Evolutionary conservation across 2,888 invertebrate genomes (phyloP).

Genomic region (Dioctria linearis): DNA sequence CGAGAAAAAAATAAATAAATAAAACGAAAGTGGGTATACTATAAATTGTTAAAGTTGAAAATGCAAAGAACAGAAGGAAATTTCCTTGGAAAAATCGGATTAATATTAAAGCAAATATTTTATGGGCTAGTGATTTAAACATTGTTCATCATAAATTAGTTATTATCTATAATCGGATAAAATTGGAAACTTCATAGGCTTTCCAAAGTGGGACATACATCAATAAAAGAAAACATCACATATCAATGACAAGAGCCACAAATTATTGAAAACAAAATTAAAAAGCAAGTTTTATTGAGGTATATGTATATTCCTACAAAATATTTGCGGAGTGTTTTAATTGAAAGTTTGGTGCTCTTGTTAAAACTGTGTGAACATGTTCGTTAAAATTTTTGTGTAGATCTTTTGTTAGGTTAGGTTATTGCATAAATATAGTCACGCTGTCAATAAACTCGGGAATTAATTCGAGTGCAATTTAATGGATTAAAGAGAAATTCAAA

Average conservation of each 20-base stretch:
- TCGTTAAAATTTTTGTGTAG: conserved; percentile 10
- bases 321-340: conserved; percentile 13
- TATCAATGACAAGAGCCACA: conserved; percentile 24
- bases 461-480: conserved; percentile 23
- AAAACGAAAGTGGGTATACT: too few relatives aligned
- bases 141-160: not conserved
- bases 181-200: conserved; percentile 20
- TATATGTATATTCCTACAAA: not conserved
- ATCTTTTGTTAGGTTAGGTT: conserved; percentile 52
- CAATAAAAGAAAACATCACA: conserved; percentile 52
- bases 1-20: too few relatives aligned
- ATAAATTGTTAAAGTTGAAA: too few relatives aligned
- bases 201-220: conserved; percentile 50
- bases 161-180: not conserved
- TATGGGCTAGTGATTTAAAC: too few relatives aligned
- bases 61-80: too few relatives aligned
- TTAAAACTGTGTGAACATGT: conserved; percentile 20
- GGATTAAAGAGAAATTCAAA: conserved; percentile 1
- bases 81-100: too few relatives aligned
- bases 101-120: too few relatives aligned
- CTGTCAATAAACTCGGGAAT: conserved; percentile 18
- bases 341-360: conserved; percentile 6
- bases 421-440: conserved; percentile 50
- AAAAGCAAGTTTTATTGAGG: not conserved
- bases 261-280: conserved; percentile 38